Percentiles rank a stretch among this genome's conserved stretches.
Conservation (phyloP, 1,140 invertebrate species). For the Diabrotica undecimpunctata region DNA sequence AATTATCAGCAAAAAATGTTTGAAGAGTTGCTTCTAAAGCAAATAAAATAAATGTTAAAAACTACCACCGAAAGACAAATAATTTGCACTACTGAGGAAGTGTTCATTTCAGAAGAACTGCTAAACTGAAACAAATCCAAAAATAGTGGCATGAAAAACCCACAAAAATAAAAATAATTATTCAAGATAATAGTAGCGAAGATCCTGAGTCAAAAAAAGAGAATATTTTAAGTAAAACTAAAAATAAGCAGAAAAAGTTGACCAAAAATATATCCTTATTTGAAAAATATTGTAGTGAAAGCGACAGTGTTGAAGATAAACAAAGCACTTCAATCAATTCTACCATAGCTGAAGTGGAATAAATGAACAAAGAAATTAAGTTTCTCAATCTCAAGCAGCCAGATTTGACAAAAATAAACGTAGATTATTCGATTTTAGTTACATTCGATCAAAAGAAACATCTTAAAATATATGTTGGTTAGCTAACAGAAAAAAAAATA, state of each 20-base stretch:
- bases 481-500: too few species aligned
- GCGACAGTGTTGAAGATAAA: not conserved
- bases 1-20: conserved; percentile 1
- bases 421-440: not conserved
- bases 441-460: too few species aligned
- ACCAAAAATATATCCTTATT: not conserved
- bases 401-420: too few species aligned
- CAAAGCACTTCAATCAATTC: not conserved
- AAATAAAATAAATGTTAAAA: conserved; percentile 16
- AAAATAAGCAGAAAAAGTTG: not conserved
- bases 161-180: conserved; percentile 7
- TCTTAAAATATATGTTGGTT: too few species aligned
- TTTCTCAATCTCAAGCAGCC: not conserved
- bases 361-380: not conserved
- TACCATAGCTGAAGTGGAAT: conserved; percentile 7
- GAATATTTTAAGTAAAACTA: not conserved
- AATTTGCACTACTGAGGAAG: conserved; percentile 15
- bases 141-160: too few species aligned
- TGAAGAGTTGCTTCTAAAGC: conserved; percentile 15
- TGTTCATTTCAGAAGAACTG: conserved; percentile 17
- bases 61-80: conserved; percentile 1
- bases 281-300: too few species aligned
- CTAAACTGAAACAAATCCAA: conserved; percentile 9
- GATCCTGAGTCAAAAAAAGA: not conserved
- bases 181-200: too few species aligned